phyloP scores from a whole-genome alignment of 2,888 invertebrate genomes.

The Eupithecia vulgata region DNA sequence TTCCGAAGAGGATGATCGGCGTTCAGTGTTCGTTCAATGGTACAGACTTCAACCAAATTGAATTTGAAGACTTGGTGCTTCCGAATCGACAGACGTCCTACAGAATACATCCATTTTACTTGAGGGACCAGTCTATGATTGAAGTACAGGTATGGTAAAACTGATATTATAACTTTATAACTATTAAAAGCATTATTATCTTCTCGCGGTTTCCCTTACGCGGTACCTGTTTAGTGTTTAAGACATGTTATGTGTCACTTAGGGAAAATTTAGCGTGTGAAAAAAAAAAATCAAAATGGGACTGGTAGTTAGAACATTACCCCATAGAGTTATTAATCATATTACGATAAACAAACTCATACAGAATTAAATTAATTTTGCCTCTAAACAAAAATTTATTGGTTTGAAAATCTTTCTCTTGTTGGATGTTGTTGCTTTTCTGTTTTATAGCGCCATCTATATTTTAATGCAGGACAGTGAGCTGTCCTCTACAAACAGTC shows the following conservation, averaged over 20 bases:
- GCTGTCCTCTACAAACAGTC: neutral
- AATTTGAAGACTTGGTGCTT: constrained; percentile 85
- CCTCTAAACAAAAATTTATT: neutral
- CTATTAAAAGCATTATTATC: too few species aligned
- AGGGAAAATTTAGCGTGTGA: neutral
- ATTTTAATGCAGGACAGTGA: neutral
- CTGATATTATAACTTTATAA: too few species aligned
- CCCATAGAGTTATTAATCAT: too few species aligned
- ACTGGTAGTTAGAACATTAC: neutral
- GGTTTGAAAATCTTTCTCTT: neutral
- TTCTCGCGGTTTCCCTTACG: neutral
- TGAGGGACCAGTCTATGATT: constrained; percentile 63
- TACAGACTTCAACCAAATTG: constrained; percentile 65
- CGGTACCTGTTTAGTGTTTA: too few species aligned
- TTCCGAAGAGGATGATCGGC: constrained; percentile 72
- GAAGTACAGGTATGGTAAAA: constrained; percentile 60
- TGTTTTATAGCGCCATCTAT: neutral
- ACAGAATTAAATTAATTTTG: neutral
- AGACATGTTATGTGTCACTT: too few species aligned
- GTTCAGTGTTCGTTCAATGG: constrained; percentile 70
- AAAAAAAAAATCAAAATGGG: neutral
- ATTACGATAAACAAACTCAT: too few species aligned
- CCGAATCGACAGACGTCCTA: constrained; percentile 80
- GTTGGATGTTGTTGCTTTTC: neutral
- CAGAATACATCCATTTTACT: constrained; percentile 78